Evolutionary conservation across 2,113 vertebrate species (phyloP).

Genomic region (Nothocercus nigrocapillus): DNA sequence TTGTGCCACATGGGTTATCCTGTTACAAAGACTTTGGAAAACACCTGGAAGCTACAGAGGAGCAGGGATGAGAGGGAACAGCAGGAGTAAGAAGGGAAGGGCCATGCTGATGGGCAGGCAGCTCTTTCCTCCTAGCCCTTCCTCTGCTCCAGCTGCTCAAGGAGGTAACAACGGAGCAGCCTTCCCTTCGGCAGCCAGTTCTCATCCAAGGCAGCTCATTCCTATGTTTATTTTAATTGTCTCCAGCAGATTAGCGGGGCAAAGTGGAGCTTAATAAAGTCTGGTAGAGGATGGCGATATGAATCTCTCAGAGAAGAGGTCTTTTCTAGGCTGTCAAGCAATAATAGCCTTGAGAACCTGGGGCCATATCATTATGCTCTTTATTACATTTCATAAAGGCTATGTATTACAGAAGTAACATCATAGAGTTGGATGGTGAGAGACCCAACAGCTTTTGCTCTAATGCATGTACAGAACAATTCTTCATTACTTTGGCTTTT

Average conservation of each 20-base stretch:
- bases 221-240: not conserved
- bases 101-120: not conserved
- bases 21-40: not conserved
- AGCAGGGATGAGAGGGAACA: accelerated
- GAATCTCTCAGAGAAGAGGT: not conserved
- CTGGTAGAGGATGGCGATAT: not conserved
- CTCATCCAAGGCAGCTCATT: not conserved
- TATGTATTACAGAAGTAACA: not conserved
- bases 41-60: not conserved
- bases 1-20: no score
- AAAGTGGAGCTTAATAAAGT: not conserved
- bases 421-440: not conserved
- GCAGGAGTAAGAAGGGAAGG: not conserved
- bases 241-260: not conserved
- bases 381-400: constrained; percentile 26
- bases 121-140: not conserved
- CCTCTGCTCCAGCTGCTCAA: not conserved
- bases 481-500: constrained; percentile 1
- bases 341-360: not conserved
- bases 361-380: not conserved
- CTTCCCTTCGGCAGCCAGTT: not conserved
- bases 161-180: accelerated
- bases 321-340: not conserved
- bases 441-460: not conserved
- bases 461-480: not conserved